Evolutionary conservation across 2,113 vertebrate genomes (phyloP).

Genomic region (Tachuris rubrigastra): DNA sequence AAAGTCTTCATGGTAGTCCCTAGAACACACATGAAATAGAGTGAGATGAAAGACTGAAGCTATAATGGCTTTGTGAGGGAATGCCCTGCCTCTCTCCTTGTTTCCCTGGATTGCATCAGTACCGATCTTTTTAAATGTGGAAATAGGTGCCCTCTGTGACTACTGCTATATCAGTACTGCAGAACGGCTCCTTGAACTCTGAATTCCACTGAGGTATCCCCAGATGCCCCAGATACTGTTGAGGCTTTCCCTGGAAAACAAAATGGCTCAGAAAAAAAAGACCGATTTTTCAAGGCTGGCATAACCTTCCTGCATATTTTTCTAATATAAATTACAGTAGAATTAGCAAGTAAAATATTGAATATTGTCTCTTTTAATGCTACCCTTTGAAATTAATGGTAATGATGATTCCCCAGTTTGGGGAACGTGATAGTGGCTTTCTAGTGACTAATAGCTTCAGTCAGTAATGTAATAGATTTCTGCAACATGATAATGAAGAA

Average conservation of each 20-base stretch:
- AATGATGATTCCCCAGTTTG: conserved; percentile 61
- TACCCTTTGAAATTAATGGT: conserved; percentile 69
- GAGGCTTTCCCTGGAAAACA: conserved; percentile 1
- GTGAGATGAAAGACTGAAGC: conserved; percentile 1
- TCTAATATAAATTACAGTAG: conserved; percentile 65
- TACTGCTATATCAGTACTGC: neutral
- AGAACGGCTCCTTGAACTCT: neutral
- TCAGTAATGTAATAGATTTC: conserved; percentile 67
- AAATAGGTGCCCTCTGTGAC: neutral
- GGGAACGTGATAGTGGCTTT: conserved; percentile 45
- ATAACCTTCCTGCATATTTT: conserved; percentile 53
- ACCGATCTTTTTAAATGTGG: neutral
- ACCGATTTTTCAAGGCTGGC: neutral
- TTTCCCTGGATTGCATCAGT: conserved; percentile 16
- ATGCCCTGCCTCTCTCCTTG: conserved; percentile 13
- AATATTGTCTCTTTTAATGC: conserved; percentile 71
- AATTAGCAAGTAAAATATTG: conserved; percentile 74
- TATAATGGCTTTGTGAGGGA: neutral
- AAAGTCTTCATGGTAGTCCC: neutral
- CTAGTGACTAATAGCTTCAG: conserved; percentile 67
- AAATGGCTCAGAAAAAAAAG: neutral
- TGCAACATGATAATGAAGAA: conserved; percentile 64
- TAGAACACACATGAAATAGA: neutral
- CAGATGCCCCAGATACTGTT: neutral
- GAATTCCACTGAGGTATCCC: neutral